Percentiles rank a stretch among this genome's conserved stretches.
These are phyloP conservation scores for Palythoa caribaeorum DNA, from an alignment of 92 coral and sea anemone species.

Conservation along the genomic window DNA sequence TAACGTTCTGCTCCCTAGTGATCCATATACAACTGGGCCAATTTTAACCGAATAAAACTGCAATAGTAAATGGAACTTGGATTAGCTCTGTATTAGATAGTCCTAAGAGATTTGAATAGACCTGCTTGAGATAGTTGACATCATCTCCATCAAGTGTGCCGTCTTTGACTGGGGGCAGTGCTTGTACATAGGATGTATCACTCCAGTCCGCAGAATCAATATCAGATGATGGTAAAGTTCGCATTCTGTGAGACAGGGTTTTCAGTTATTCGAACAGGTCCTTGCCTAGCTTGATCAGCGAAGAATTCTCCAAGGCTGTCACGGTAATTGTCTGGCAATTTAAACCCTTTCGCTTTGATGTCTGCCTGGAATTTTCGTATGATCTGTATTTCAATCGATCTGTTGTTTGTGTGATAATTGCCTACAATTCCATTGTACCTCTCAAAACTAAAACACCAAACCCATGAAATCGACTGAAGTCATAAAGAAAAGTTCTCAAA, in stretches of 20 bases:
- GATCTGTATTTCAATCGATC: constrained; percentile 47
- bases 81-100: constrained; percentile 8
- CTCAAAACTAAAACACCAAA: constrained; percentile 53
- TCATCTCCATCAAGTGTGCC: constrained; percentile 61
- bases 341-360: background rate
- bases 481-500: constrained; percentile 31
- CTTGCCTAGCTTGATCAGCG: constrained; percentile 22
- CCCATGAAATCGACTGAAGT: constrained; percentile 41
- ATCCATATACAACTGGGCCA: constrained; percentile 57
- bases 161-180: constrained; percentile 59
- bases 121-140: constrained; percentile 47
- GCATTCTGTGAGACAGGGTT: constrained; percentile 43
- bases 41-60: constrained; percentile 48
- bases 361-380: constrained; percentile 26
- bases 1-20: too few relatives aligned
- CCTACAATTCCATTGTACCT: constrained; percentile 52
- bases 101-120: constrained; percentile 57
- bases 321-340: constrained; percentile 10
- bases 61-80: constrained; percentile 61
- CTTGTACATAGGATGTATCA: constrained; percentile 16
- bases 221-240: constrained; percentile 35
- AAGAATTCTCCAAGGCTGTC: constrained; percentile 19
- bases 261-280: constrained; percentile 55
- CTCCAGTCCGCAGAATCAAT: constrained; percentile 54
- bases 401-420: constrained; percentile 21